Evolutionary conservation across 2,888 invertebrate genomes (phyloP).

Genomic region (Metallyticus violacea): DNA sequence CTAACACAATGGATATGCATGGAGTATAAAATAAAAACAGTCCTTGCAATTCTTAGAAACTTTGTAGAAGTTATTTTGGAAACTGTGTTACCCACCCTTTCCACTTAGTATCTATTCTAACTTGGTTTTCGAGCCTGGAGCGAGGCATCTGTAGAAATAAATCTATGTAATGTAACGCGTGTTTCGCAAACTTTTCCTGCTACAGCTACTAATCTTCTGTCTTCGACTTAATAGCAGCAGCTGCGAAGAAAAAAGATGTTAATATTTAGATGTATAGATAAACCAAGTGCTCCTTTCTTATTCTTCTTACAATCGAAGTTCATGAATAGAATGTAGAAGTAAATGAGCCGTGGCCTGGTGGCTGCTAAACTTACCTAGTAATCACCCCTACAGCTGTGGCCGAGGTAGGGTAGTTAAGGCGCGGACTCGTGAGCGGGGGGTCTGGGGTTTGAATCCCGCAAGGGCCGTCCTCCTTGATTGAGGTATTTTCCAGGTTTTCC

Average conservation of each 20-base stretch:
- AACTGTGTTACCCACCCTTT: neutral
- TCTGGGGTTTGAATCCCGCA: no score
- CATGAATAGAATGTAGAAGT: no score
- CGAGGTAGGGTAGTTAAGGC: no score
- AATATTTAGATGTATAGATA: no score
- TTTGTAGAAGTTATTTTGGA: neutral
- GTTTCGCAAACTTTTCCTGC: neutral
- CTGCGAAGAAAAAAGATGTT: neutral
- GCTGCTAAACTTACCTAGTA: no score
- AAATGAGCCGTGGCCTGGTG: no score
- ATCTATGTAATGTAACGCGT: neutral
- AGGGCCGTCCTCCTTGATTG: no score
- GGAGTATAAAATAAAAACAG: neutral
- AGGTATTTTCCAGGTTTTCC: no score
- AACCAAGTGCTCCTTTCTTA: no score
- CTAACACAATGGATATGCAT: constrained; percentile 7
- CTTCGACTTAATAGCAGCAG: neutral
- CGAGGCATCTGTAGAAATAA: neutral
- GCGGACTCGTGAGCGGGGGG: no score
- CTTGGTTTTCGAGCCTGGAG: neutral
- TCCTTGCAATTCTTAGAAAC: neutral
- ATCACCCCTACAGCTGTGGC: no score
- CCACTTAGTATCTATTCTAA: constrained; percentile 2
- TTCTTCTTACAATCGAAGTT: no score
- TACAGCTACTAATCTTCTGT: neutral